Evolutionary conservation across 64 coral and sea anemone species (phyloP), one percentile per base, ranked within the genome.

Genomic region (Dendronephthya gigantea): DNA sequence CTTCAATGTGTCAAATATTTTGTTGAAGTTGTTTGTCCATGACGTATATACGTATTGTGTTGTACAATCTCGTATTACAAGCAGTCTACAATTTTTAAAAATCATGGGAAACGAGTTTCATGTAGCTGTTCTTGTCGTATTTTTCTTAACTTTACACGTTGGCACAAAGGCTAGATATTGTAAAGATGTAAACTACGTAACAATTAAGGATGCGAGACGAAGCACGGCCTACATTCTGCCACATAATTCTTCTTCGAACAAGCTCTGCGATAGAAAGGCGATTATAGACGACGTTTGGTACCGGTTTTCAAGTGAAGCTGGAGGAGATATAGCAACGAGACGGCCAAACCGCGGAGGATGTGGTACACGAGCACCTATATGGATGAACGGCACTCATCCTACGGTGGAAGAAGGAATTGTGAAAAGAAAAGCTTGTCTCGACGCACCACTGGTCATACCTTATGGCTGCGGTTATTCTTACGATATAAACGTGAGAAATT

Each of bases 301-400:
- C 19, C 86, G 90, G 9, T 92, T 92, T 16, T 84, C 59, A 4
- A 92, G 56, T 16, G 66, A 32, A 23, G 68, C 47, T 5, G 86
- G 86, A 11, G 82, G 74, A 65, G 22, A 88, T 40, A 91, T 91
- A 33, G 85, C 90, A 0, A 88, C 85, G 7, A 87, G 6, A 22
- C 82, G 68, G 39, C 40, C 82, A 28, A 51, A 83, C 35, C 27
- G 14, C 0, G 7, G 43, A 22, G 39, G 83, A 15, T 91, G 90
- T 49, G 90, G 90, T 0, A 87, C 90, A 15, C 1, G 66, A 50
- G 90, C 85, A 5, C 90, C 90, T 19, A 91, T 91, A 40, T 91
- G 90, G 90, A 91, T 91, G 84, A 65, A 88, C 31, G 58, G 59
- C 15, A 9, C 50, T 34, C 90, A 87, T 83, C 89, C 89, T 10